Evolutionary conservation across 1,140 invertebrate species (phyloP).

Genomic region (Ganaspis sp.): DNA sequence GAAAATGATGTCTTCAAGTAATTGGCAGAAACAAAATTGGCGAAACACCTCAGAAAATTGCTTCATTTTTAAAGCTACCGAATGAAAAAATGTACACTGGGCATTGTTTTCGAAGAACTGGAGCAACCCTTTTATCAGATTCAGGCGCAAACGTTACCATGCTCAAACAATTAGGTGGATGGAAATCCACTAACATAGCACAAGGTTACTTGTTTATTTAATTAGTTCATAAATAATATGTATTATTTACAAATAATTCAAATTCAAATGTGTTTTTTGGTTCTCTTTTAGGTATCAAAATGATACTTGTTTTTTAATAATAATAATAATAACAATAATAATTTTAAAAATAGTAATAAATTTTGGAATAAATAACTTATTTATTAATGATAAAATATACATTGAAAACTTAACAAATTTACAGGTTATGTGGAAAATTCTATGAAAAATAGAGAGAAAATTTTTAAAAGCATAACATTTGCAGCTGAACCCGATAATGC

Average conservation of each 20-base stretch:
- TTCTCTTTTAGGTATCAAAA: not conserved
- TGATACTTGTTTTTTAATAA: not conserved
- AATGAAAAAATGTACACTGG: no score
- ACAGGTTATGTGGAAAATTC: conserved; percentile 36
- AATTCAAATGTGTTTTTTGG: not conserved
- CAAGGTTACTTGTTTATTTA: not conserved
- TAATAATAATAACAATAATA: no score
- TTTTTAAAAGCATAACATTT: not conserved
- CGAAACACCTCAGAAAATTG: no score
- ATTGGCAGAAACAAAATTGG: no score
- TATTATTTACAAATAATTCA: not conserved
- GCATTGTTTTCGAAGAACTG: not conserved
- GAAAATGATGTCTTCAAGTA: conserved; percentile 45
- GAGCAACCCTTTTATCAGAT: not conserved
- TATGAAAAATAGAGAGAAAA: conserved; percentile 4
- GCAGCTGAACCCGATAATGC: not conserved
- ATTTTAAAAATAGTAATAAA: no score
- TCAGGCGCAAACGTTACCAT: not conserved
- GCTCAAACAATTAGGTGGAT: not conserved
- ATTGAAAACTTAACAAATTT: not conserved
- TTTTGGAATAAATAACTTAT: not conserved
- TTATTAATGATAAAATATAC: not conserved
- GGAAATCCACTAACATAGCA: not conserved
- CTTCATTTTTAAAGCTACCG: no score
- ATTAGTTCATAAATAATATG: not conserved